These are phyloP conservation scores for Hydropsyche betteni DNA, from an alignment of 2,888 invertebrate species.

Conservation along the genomic window DNA sequence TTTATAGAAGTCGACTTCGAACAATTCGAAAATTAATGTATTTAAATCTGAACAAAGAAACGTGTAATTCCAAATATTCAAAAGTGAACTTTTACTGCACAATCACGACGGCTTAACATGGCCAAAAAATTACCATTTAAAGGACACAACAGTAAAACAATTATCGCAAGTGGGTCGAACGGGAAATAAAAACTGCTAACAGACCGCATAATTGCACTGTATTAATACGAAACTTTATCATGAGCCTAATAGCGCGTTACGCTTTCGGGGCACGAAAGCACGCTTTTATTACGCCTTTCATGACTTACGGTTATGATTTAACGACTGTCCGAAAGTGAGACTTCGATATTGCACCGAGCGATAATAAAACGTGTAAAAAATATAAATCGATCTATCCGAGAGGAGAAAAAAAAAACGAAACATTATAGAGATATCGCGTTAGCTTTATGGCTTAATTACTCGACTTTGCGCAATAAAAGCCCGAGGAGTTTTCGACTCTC, in stretches of 20 bases:
- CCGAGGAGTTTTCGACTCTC: constrained; percentile 27
- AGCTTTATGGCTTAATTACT: constrained; percentile 51
- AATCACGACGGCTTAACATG: too few species aligned
- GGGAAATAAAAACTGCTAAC: background rate
- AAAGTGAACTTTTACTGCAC: too few species aligned
- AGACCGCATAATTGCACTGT: background rate
- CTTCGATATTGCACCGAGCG: constrained; percentile 23
- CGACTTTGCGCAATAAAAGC: constrained; percentile 45
- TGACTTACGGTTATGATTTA: constrained; percentile 33
- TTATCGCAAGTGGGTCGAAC: constrained; percentile 20
- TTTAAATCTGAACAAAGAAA: too few species aligned
- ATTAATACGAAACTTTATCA: constrained; percentile 5
- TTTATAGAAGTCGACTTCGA: too few species aligned
- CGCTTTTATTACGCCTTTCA: background rate
- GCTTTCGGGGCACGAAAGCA: constrained; percentile 9
- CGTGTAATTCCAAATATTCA: too few species aligned
- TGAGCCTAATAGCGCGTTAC: constrained; percentile 8
- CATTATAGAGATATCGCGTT: constrained; percentile 9
- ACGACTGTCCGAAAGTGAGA: constrained; percentile 18
- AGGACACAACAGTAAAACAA: background rate
- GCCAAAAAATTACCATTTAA: too few species aligned
- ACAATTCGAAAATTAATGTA: too few species aligned
- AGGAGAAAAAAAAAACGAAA: constrained; percentile 41
- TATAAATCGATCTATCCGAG: background rate
- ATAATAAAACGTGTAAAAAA: background rate